Conservation (phyloP, 2,113 vertebrate genomes). For the Tonatia bakeri region DNA sequence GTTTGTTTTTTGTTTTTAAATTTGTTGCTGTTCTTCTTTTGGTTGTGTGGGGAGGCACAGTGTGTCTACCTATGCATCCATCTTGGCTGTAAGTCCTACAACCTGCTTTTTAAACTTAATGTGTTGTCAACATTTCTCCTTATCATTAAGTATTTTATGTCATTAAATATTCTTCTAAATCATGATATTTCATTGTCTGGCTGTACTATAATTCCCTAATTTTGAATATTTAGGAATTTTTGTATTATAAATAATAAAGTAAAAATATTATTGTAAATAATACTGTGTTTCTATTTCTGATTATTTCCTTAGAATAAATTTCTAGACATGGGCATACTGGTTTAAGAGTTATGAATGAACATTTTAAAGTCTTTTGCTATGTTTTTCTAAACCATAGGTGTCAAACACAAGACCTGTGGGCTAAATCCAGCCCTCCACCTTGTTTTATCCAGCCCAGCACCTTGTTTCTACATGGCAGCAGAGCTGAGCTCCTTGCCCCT, state of each 20-base stretch:
- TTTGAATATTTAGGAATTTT: constrained; percentile 9
- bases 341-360: neutral
- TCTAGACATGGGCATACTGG: neutral
- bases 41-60: too few relatives aligned
- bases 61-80: too few relatives aligned
- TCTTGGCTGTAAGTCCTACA: neutral
- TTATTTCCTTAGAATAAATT: constrained; percentile 31
- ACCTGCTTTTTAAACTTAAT: neutral
- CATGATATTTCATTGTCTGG: neutral
- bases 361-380: neutral
- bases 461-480: too few relatives aligned
- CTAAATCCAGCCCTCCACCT: too few relatives aligned
- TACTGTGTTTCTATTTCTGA: neutral
- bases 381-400: neutral
- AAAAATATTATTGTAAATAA: neutral
- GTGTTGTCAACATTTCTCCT: neutral
- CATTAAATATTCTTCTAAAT: constrained; percentile 10
- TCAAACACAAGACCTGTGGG: too few relatives aligned
- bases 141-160: neutral
- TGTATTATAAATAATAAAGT: neutral
- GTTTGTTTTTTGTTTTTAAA: too few relatives aligned
- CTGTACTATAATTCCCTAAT: neutral
- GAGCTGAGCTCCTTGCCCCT: too few relatives aligned
- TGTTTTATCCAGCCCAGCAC: too few relatives aligned
- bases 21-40: too few relatives aligned